These are phyloP conservation scores for Drosophila kuntzei DNA, from an alignment of 2,888 invertebrate genomes.

Conservation along the genomic window DNA sequence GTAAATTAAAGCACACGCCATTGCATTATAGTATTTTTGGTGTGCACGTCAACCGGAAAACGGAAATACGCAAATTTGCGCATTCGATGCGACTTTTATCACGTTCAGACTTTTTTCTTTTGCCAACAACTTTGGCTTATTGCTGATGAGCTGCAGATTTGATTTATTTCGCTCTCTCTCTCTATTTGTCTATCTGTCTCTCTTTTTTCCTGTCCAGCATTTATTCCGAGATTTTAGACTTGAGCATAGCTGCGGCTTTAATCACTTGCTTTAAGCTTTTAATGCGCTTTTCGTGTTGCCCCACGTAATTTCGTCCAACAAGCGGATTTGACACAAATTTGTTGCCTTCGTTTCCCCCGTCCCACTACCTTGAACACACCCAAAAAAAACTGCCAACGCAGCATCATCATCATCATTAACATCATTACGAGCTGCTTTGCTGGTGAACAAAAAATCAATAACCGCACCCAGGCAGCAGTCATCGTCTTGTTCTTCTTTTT, in stretches of 20 bases:
- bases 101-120: constrained; percentile 29
- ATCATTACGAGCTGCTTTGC: constrained; percentile 32
- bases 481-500: constrained; percentile 19
- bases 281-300: constrained; percentile 64
- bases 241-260: constrained; percentile 47
- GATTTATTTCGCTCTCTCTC: constrained; percentile 20
- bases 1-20: constrained; percentile 31
- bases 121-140: constrained; percentile 30
- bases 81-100: constrained; percentile 39
- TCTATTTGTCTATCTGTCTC: background rate
- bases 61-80: constrained; percentile 68
- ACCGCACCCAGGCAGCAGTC: constrained; percentile 68
- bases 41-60: constrained; percentile 50
- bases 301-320: constrained; percentile 37
- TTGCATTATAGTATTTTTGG: constrained; percentile 35
- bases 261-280: constrained; percentile 58
- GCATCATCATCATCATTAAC: constrained; percentile 53
- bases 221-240: constrained; percentile 8
- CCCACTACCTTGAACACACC: background rate
- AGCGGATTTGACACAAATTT: constrained; percentile 53
- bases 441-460: constrained; percentile 72
- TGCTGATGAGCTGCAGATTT: constrained; percentile 50
- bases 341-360: background rate
- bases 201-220: background rate
- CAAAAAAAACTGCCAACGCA: constrained; percentile 66